Percentiles rank a stretch among this genome's conserved stretches.
Conservation (phyloP, 2,888 invertebrate genomes). For the Bellardia bayeri region DNA sequence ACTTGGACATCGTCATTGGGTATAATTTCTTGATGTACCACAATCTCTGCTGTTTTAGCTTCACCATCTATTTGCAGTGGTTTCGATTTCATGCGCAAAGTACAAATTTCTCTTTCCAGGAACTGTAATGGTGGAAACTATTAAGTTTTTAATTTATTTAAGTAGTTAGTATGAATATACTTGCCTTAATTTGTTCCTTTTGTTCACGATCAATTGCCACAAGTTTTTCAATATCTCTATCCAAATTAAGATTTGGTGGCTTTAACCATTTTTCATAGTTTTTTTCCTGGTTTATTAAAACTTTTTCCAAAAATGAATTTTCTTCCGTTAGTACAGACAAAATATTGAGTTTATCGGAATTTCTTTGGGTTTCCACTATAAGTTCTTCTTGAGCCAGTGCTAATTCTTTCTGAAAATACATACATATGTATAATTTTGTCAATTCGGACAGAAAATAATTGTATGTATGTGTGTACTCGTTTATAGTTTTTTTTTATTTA, state of each 20-base stretch:
- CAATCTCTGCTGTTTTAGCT: slow-evolving; percentile 56
- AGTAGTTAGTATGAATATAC: not conserved
- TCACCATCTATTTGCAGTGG: slow-evolving; percentile 79
- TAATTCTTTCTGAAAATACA: slow-evolving; percentile 74
- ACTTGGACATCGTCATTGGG: slow-evolving; percentile 74
- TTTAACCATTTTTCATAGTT: slow-evolving; percentile 78
- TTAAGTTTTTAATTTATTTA: not conserved
- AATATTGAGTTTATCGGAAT: slow-evolving; percentile 86
- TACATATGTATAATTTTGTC: not conserved
- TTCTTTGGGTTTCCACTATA: slow-evolving; percentile 84
- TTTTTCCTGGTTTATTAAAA: slow-evolving; percentile 83
- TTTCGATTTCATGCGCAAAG: slow-evolving; percentile 81
- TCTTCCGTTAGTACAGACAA: slow-evolving; percentile 86
- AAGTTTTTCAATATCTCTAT: slow-evolving; percentile 80
- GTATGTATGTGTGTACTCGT: not conserved
- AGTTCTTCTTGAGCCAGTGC: slow-evolving; percentile 82
- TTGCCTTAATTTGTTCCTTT: slow-evolving; percentile 85
- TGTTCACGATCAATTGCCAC: slow-evolving; percentile 83
- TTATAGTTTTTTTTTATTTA: too few relatives aligned
- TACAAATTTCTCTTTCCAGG: slow-evolving; percentile 82
- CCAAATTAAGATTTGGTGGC: slow-evolving; percentile 77
- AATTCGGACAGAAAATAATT: not conserved
- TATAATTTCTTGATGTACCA: slow-evolving; percentile 73
- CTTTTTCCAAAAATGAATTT: slow-evolving; percentile 84
- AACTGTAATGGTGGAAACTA: slow-evolving; percentile 74